Conservation (phyloP, 2,888 invertebrate species). For the Belgica antarctica region DNA sequence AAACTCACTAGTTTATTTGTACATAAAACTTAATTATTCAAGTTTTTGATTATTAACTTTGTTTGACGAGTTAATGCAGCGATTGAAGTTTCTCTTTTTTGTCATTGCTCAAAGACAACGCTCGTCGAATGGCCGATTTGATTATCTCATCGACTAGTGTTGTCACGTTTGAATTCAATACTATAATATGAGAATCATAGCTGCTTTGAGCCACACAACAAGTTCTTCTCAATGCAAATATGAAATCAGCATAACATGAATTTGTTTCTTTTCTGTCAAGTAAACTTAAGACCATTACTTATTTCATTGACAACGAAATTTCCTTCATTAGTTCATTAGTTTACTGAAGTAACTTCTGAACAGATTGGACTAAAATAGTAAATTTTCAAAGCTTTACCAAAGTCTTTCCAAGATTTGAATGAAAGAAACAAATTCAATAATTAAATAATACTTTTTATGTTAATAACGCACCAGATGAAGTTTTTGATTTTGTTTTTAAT, state of each 20-base stretch:
- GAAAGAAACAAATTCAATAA: no score
- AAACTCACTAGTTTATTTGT: constrained; percentile 13
- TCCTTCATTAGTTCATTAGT: no score
- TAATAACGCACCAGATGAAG: constrained; percentile 4
- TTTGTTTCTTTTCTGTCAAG: no score
- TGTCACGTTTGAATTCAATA: neutral
- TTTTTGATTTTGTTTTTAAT: constrained; percentile 29
- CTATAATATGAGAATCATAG: no score
- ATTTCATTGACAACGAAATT: no score
- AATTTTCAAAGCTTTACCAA: no score
- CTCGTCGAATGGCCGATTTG: neutral
- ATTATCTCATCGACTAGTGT: constrained; percentile 3
- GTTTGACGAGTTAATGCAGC: constrained; percentile 22
- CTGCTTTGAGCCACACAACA: no score
- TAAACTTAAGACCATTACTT: no score
- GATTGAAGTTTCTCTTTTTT: constrained; percentile 1
- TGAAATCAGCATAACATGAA: neutral
- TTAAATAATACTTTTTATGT: constrained; percentile 15
- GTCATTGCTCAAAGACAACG: neutral
- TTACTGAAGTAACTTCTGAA: no score
- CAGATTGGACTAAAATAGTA: no score
- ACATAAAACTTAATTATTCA: constrained; percentile 12
- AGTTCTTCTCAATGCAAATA: no score
- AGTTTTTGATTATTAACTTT: neutral
- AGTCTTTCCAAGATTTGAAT: no score